Evolutionary conservation across 2,113 vertebrate genomes (phyloP), one percentile per base, ranked within the genome.

Genomic region (Odocoileus hemionus): DNA sequence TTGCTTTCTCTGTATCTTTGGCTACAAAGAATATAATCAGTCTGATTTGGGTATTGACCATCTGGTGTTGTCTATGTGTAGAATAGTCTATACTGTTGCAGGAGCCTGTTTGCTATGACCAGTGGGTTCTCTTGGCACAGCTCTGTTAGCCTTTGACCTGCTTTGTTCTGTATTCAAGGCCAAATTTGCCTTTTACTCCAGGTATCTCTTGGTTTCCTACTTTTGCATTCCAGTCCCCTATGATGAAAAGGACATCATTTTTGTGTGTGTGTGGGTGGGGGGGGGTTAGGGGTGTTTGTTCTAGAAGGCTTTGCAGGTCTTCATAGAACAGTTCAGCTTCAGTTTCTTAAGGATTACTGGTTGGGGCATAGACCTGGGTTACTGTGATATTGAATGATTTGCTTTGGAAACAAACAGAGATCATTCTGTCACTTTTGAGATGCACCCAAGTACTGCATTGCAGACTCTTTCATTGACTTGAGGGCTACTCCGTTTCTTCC

Each of bases 241-340:
- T 70, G 67, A 39, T 12, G 10, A 70, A 17, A 67, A 67, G n/a
- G n/a, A 70, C n/a, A 39, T 70, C 10, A 2, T 39, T 70, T 36
- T 36, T 6, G 47, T 13, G 3, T 13, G 47, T 3, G 47, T 1
- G 19, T 21, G n/a, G n/a, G n/a, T n/a, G n/a, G n/a, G n/a, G n/a
- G n/a, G n/a, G n/a, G n/a, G n/a, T n/a, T n/a, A n/a, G n/a, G n/a
- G n/a, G 19, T 21, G n/a, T 36, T 70, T 70, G 3, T 36, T 70
- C n/a, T 70, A 70, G n/a, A 67, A 36, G n/a, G n/a, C 23, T n/a
- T 39, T 39, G 2, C 36, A 39, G 19, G n/a, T 39, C 67, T 36
- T 39, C n/a, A 39, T 39, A 70, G n/a, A 36, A 70, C n/a, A 39
- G 9, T 70, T 39, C n/a, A 70, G 10, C 10, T 70, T 70, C 19